A percentile compares a stretch with the other conserved stretches of the same genome.
phyloP scores from a whole-genome alignment of 2,888 invertebrate species.

The Brachyptera putata region DNA sequence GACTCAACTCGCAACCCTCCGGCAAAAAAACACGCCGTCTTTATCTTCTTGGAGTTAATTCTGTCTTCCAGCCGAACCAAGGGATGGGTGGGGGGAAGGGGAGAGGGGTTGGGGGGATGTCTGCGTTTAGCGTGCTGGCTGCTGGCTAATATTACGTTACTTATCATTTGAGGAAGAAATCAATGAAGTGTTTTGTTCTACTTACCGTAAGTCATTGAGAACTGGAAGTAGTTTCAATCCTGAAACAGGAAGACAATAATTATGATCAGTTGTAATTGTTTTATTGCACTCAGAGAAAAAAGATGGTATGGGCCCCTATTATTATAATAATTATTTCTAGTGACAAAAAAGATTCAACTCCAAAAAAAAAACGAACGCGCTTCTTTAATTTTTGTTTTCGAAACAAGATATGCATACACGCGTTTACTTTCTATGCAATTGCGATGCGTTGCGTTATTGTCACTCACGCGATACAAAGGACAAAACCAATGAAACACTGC shows the following conservation, averaged over 20 bases:
- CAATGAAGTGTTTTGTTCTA: conserved; percentile 36
- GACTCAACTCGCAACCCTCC: background rate
- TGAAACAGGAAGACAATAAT: conserved; percentile 49
- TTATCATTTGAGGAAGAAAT: conserved; percentile 10
- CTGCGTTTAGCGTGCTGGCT: conserved; percentile 3
- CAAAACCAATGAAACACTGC: no score
- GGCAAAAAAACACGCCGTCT: conserved; percentile 2
- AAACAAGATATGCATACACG: no score
- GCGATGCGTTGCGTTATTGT: no score
- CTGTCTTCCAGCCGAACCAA: conserved; percentile 5
- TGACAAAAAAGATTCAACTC: no score
- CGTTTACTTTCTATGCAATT: no score
- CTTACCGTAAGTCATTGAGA: conserved; percentile 79
- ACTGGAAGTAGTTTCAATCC: conserved; percentile 85
- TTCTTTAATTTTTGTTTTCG: no score
- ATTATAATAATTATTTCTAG: no score
- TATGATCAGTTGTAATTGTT: no score
- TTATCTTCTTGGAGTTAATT: conserved; percentile 1
- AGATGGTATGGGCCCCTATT: no score
- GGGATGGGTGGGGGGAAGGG: background rate
- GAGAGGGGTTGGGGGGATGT: background rate
- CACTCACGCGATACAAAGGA: no score
- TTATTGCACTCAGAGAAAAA: no score
- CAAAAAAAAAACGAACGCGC: no score
- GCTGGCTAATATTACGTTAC: conserved; percentile 11